These are phyloP conservation scores for Hippoglossus hippoglossus DNA, from an alignment of 2,797 vertebrate genomes.

Conservation along the genomic window DNA sequence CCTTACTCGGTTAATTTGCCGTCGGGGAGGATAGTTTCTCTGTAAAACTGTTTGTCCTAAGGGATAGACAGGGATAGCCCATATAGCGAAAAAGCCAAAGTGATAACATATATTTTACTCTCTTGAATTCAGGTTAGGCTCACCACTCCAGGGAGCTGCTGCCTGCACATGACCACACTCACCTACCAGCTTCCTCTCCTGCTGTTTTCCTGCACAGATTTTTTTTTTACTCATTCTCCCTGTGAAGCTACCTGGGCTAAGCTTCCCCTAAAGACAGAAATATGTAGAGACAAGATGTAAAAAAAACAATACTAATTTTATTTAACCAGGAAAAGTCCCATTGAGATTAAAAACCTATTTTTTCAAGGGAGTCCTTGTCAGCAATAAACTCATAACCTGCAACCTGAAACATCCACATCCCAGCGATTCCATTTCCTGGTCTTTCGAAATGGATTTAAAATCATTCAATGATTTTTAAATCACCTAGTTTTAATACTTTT, in stretches of 20 bases:
- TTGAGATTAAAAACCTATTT: too few relatives aligned
- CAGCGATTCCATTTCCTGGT: too few relatives aligned
- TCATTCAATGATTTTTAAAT: neutral
- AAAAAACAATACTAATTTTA: constrained; percentile 1
- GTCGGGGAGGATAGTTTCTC: constrained; percentile 47
- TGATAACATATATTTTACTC: constrained; percentile 50
- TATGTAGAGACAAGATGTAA: constrained; percentile 13
- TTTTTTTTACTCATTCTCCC: constrained; percentile 4
- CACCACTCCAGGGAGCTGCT: constrained; percentile 40
- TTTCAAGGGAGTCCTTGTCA: too few relatives aligned
- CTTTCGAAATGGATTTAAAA: too few relatives aligned
- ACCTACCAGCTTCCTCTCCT: constrained; percentile 26
- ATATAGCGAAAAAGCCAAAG: constrained; percentile 23
- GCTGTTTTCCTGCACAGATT: constrained; percentile 18
- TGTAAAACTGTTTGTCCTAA: constrained; percentile 50
- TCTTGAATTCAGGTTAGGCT: constrained; percentile 47
- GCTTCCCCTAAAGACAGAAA: constrained; percentile 6
- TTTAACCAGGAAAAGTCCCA: too few relatives aligned
- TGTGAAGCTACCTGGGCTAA: constrained; percentile 10
- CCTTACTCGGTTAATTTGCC: constrained; percentile 49
- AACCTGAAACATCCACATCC: too few relatives aligned
- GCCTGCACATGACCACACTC: constrained; percentile 29
- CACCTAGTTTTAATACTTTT: too few relatives aligned
- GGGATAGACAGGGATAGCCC: constrained; percentile 35
- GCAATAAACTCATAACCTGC: too few relatives aligned